Evolutionary conservation across 2,888 invertebrate genomes (phyloP), one percentile per base, ranked within the genome.

Genomic region (Stegana nigrithorax): DNA sequence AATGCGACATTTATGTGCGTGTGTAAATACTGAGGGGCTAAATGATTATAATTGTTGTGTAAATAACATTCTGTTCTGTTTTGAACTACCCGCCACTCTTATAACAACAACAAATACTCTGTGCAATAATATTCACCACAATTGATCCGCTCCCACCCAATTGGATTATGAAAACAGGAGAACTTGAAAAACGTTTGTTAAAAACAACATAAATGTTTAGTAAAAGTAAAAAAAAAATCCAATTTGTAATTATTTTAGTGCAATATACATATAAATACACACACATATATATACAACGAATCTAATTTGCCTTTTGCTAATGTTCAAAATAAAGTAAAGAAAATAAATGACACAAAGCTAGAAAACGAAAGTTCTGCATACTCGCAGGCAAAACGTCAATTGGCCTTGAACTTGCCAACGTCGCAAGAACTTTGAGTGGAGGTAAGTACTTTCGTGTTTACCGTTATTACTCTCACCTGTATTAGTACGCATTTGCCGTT

Each of bases 331-430:
- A 39, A 39, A 39, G 14, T 8, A 39, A 39, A 39, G n/a, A 39
- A 39, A 39, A 36, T 6, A 39, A 39, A n/a, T 5, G 36, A 36
- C 36, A 36, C n/a, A 50, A 27, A 45, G 36, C 70, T 68, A 68
- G 77, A 75, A 75, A 75, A 79, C 79, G 75, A 75, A 75, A 75
- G 75, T 75, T 75, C 78, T 61, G 67, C 77, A 70, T 75, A 62
- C 63, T n/a, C n/a, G n/a, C n/a, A n/a, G n/a, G n/a, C n/a, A n/a
- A 63, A 68, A 68, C 62, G 64, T 58, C 68, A 76, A 70, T 78
- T 80, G 75, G 78, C 75, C 75, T 75, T 75, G 75, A 75, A 75
- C 75, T 75, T 75, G 78, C 73, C 74, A 66, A 69, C 68, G 73
- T 65, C 65, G 65, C 44, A 75, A 76, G 75, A 75, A 80, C 76